These are phyloP conservation scores for Struthio camelus DNA, from an alignment of 2,113 vertebrate genomes.

Conservation along the genomic window DNA sequence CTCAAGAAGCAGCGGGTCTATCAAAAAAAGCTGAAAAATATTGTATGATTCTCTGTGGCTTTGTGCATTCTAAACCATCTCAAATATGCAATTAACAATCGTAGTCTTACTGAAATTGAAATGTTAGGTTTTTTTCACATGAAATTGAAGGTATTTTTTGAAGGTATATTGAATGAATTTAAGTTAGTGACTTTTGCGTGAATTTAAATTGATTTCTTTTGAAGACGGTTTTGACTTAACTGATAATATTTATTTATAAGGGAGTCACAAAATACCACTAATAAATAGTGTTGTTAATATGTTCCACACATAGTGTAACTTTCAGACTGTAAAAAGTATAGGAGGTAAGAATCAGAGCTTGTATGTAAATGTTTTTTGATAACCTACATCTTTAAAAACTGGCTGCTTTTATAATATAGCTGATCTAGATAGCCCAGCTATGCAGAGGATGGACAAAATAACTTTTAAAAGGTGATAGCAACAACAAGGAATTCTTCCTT, in stretches of 20 bases:
- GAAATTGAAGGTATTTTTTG: background rate
- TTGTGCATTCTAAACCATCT: background rate
- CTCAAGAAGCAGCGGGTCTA: background rate
- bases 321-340: background rate
- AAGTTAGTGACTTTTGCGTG: background rate
- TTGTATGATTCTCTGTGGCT: background rate
- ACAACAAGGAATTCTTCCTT: background rate
- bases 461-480: background rate
- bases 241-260: background rate
- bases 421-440: background rate
- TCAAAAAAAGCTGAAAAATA: background rate
- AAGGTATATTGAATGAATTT: background rate
- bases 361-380: background rate
- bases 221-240: background rate
- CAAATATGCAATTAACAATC: background rate
- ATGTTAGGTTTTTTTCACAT: background rate
- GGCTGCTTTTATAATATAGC: background rate
- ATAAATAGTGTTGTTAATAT: background rate
- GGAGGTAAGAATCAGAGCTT: background rate
- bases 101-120: background rate
- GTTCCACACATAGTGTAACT: background rate
- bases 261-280: background rate
- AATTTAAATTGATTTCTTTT: background rate
- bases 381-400: background rate
- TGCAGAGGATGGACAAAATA: background rate